Conservation (phyloP, 2,888 invertebrate genomes). For the Hoplodrina ambigua region DNA sequence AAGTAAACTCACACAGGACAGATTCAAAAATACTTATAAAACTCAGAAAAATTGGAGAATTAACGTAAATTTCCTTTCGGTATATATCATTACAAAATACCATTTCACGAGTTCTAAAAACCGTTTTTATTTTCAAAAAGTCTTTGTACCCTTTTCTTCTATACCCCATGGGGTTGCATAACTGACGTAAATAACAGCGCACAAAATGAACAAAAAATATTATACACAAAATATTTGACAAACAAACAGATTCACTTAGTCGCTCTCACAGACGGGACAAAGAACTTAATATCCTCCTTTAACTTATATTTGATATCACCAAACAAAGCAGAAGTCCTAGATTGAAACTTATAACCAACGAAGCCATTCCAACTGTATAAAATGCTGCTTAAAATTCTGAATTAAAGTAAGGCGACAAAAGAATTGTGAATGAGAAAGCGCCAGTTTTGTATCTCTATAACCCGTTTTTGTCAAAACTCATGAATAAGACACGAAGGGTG, state of each 20-base stretch:
- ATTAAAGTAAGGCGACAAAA: slow-evolving; percentile 65
- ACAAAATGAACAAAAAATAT: background rate
- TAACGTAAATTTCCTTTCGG: too few relatives aligned
- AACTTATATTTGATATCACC: slow-evolving; percentile 45
- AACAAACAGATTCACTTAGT: slow-evolving; percentile 4
- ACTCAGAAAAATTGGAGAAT: too few relatives aligned
- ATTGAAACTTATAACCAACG: slow-evolving; percentile 63
- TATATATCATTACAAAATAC: too few relatives aligned
- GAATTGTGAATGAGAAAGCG: slow-evolving; percentile 65
- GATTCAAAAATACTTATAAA: too few relatives aligned
- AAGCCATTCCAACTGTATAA: slow-evolving; percentile 64
- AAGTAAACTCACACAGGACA: too few relatives aligned
- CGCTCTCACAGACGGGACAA: slow-evolving; percentile 14
- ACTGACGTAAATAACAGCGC: background rate
- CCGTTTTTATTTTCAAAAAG: background rate
- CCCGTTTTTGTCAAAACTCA: slow-evolving; percentile 70
- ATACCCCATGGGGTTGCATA: too few relatives aligned
- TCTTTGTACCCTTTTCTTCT: background rate
- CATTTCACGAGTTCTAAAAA: too few relatives aligned
- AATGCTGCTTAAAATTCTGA: slow-evolving; percentile 63
- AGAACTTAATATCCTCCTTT: slow-evolving; percentile 27
- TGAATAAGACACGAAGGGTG: slow-evolving; percentile 69
- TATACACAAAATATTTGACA: slow-evolving; percentile 1
- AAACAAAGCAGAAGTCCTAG: slow-evolving; percentile 53
- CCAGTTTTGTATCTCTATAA: slow-evolving; percentile 66